phyloP scores from a whole-genome alignment of 2,113 vertebrate genomes.

The Varanus salvator region DNA sequence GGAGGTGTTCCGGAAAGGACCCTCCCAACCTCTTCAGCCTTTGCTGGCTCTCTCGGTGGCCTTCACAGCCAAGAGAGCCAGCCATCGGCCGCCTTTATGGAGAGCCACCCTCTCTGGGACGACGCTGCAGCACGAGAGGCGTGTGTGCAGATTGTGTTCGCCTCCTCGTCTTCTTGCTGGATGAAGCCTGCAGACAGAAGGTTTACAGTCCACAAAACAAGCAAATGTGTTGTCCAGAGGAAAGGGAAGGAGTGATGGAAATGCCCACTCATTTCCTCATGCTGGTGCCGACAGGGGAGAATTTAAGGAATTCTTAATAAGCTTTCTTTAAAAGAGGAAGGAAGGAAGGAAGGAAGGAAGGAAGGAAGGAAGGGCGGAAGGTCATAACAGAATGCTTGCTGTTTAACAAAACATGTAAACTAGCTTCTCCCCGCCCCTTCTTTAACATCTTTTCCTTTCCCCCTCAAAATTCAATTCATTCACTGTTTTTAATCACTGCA shows the following conservation, averaged over 20 bases:
- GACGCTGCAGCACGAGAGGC: not conserved
- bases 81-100: too few relatives aligned
- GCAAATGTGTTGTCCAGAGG: not conserved
- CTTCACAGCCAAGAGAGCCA: not conserved
- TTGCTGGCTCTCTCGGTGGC: too few relatives aligned
- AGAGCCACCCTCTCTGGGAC: not conserved
- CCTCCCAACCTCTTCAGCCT: too few relatives aligned
- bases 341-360: not conserved
- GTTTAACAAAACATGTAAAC: not conserved
- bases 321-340: constrained; percentile 7
- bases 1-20: not conserved
- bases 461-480: not conserved
- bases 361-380: not conserved
- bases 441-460: constrained; percentile 38
- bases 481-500: not conserved
- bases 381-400: not conserved
- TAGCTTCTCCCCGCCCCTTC: constrained; percentile 35
- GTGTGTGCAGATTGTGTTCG: not conserved
- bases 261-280: constrained; percentile 10
- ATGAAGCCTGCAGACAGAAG: constrained; percentile 4
- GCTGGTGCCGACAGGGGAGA: constrained; percentile 49
- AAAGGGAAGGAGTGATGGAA: not conserved
- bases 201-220: not conserved
- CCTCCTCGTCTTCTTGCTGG: not conserved
- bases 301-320: not conserved